Base-by-base conservation (phyloP, 2,113 vertebrate species). In the Onychostruthus taczanowskii region DNA sequence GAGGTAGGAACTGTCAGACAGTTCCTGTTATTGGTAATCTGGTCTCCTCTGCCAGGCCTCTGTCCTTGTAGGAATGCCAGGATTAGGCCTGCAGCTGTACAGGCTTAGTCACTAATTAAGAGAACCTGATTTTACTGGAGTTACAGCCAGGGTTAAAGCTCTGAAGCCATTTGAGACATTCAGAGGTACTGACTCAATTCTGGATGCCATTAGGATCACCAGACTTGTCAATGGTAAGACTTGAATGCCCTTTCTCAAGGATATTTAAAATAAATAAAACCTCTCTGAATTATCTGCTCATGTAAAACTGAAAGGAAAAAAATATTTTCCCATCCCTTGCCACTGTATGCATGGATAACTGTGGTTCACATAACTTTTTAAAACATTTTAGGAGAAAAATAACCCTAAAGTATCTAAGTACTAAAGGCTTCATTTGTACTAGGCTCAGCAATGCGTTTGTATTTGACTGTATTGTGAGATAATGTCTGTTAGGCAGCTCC, bases 31-130 rank as follows among this genome's bases (percentile, higher is more conserved):
- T 2, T 58, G 35, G 63, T 37, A 66, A 10, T 50, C 56, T 7
- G 1, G 15, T 73, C 30, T 49, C 49, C 72, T 62, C 43, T 74
- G 26, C 52, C 53, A 70, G 61, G 73, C 81, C 39, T 75, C 63
- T 3, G 2, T 82, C 52, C 26, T 70, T 75, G 21, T 10, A 84
- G 72, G 43, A 85, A 64, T 1, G 4, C 26, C 39, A 43, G 64
- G 50, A 89, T 87, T 94, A 92, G 64, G 35, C 56, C 50, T 67
- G 52, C 84, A 80, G 80, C 80, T 92, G 56, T 68, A 87, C 24
- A 59, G 63, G 46, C 20, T 78, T 89, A 63, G 30, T 52, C n/a
- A 73, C 53, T 94, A 74, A 89, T 63, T 86, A 74, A 75, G 64
- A 85, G 52, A 92, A 80, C 21, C 35, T 50, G 39, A 78, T 81